Conservation (phyloP, 1,140 invertebrate genomes). For the Eumeta japonica region DNA sequence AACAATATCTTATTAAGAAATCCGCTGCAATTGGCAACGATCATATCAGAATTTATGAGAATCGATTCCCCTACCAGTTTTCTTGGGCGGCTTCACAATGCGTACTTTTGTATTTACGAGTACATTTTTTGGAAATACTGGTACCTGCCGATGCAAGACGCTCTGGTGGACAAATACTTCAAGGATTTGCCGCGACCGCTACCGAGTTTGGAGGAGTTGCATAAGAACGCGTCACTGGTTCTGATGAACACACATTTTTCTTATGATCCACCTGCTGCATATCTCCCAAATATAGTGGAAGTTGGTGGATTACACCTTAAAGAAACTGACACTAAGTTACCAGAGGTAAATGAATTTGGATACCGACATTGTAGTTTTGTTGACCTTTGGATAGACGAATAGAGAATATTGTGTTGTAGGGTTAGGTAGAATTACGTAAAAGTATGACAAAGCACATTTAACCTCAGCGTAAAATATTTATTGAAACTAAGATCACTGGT, state of each 20-base stretch:
- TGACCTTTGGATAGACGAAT: neutral
- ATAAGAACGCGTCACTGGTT: slow-evolving; percentile 52
- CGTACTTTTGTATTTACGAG: slow-evolving; percentile 35
- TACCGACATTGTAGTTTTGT: neutral
- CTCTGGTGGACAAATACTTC: slow-evolving; percentile 34
- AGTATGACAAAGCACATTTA: neutral
- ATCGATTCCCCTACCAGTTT: slow-evolving; percentile 36
- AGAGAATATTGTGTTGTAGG: neutral
- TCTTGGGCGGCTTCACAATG: slow-evolving; percentile 35
- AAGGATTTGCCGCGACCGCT: slow-evolving; percentile 27
- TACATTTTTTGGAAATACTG: slow-evolving; percentile 36
- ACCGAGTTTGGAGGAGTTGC: slow-evolving; percentile 49
- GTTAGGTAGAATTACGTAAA: neutral
- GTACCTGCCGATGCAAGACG: slow-evolving; percentile 37
- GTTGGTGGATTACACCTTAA: slow-evolving; percentile 62
- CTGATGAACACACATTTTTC: slow-evolving; percentile 53
- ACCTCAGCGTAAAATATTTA: too few species aligned
- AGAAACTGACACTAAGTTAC: slow-evolving; percentile 20
- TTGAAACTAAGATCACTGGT: too few species aligned
- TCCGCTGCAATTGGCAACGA: slow-evolving; percentile 53
- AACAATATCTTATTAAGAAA: slow-evolving; percentile 56
- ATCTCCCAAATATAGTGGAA: slow-evolving; percentile 58
- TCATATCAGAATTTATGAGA: slow-evolving; percentile 46
- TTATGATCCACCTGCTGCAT: slow-evolving; percentile 42
- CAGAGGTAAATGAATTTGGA: slow-evolving; percentile 28